Percentiles rank a stretch among this genome's conserved stretches.
These are phyloP conservation scores for Mythimna ferrago DNA, from an alignment of 2,888 invertebrate species.

Conservation along the genomic window DNA sequence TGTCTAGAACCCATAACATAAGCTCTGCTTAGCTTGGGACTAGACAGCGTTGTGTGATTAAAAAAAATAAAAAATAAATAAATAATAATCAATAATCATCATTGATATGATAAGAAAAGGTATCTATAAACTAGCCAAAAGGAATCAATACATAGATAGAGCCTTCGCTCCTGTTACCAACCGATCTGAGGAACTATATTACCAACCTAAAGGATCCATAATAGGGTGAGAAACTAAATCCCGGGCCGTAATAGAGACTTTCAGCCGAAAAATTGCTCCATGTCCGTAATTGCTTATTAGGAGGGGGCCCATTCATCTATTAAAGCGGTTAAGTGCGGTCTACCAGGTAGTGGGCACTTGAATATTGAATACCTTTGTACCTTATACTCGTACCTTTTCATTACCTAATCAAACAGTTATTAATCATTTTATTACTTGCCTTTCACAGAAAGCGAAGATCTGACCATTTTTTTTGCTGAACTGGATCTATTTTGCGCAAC, in stretches of 20 bases:
- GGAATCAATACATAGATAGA: too few relatives aligned
- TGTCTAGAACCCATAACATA: too few relatives aligned
- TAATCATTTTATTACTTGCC: slow-evolving; percentile 13
- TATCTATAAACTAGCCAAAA: too few relatives aligned
- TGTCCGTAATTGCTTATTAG: slow-evolving; percentile 28
- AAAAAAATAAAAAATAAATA: too few relatives aligned
- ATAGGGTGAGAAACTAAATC: slow-evolving; percentile 21
- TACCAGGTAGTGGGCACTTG: slow-evolving; percentile 14
- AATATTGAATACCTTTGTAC: slow-evolving; percentile 15
- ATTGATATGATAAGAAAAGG: too few relatives aligned
- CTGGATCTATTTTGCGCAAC: too few relatives aligned
- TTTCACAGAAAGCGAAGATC: slow-evolving; percentile 4
- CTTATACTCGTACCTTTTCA: slow-evolving; percentile 8
- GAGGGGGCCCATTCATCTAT: slow-evolving; percentile 20
- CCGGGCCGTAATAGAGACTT: slow-evolving; percentile 27
- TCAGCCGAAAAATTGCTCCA: slow-evolving; percentile 24
- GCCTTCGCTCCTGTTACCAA: background rate
- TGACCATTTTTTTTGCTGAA: background rate
- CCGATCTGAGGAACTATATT: background rate
- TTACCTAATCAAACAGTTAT: slow-evolving; percentile 15
- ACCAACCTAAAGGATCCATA: slow-evolving; percentile 10
- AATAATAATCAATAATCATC: too few relatives aligned
- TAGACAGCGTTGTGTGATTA: too few relatives aligned
- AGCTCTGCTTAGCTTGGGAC: too few relatives aligned
- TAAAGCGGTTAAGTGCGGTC: slow-evolving; percentile 34